Conservation (phyloP, 2,797 vertebrate species). For the Masticophis lateralis region DNA sequence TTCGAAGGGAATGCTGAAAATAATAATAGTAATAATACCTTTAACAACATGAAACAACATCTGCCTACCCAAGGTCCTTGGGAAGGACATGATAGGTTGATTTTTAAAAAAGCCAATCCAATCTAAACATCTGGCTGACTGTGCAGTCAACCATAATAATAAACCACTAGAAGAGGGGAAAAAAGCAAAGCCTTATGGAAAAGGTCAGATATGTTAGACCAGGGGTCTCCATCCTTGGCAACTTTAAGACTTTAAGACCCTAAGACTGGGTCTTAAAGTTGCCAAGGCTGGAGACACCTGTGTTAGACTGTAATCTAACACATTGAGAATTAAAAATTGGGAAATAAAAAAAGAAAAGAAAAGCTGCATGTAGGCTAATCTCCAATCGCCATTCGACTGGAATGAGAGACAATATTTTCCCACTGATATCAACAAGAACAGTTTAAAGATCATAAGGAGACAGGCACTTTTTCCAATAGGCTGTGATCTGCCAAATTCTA, state of each 20-base stretch:
- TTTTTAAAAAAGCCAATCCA: neutral
- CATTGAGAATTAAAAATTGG: neutral
- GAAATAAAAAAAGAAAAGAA: neutral
- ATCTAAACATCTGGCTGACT: neutral
- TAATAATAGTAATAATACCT: neutral
- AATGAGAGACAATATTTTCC: neutral
- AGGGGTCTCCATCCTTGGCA: too few species aligned
- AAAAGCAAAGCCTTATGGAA: neutral
- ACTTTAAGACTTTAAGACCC: too few species aligned
- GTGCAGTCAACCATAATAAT: neutral
- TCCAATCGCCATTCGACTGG: neutral
- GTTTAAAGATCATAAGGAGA: fast-evolving
- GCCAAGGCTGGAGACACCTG: too few species aligned
- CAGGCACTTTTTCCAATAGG: neutral
- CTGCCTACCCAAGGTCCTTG: neutral
- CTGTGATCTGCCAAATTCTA: neutral
- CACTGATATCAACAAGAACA: neutral
- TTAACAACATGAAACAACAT: neutral
- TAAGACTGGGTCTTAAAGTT: too few species aligned
- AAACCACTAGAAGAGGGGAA: neutral
- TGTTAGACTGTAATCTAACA: neutral
- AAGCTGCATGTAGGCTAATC: neutral
- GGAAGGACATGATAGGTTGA: neutral
- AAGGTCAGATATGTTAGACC: neutral
- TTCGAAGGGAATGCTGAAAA: neutral